These are phyloP conservation scores for Pollicipes pollicipes DNA, from an alignment of 1,140 invertebrate genomes.

Conservation along the genomic window DNA sequence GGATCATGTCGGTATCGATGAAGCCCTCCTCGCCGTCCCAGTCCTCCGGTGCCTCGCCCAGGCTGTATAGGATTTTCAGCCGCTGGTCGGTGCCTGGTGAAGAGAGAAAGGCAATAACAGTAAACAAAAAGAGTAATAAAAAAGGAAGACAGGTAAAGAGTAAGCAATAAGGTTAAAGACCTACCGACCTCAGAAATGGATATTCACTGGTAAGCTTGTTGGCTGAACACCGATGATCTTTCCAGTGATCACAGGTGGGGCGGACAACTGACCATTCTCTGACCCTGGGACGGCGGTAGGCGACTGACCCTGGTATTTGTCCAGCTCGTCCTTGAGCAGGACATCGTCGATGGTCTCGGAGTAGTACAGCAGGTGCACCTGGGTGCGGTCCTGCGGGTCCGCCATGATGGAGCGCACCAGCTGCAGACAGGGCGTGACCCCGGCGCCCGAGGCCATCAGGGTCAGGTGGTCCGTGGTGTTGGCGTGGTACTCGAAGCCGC, in stretches of 20 bases:
- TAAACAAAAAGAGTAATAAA: too few species aligned
- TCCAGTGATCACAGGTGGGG: too few species aligned
- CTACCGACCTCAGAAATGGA: too few species aligned
- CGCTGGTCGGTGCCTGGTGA: slow-evolving; percentile 7
- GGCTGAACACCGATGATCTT: too few species aligned
- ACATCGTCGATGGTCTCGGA: slow-evolving; percentile 17
- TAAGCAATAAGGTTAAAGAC: background rate
- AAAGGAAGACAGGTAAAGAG: too few species aligned
- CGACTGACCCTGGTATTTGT: slow-evolving; percentile 13
- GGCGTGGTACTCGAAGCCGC: slow-evolving; percentile 18
- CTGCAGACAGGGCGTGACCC: slow-evolving; percentile 19
- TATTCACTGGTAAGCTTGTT: too few species aligned
- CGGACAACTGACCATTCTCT: too few species aligned
- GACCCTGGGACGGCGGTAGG: too few species aligned
- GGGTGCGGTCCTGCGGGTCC: slow-evolving; percentile 13
- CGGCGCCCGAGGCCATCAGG: slow-evolving; percentile 17
- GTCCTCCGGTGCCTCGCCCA: slow-evolving; percentile 11
- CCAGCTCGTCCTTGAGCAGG: slow-evolving; percentile 17
- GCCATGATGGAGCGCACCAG: slow-evolving; percentile 16
- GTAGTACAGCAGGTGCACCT: slow-evolving; percentile 15
- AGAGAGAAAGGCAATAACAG: background rate
- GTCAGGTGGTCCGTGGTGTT: slow-evolving; percentile 13
- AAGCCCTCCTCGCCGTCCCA: slow-evolving; percentile 16
- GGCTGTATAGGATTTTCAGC: slow-evolving; percentile 10
- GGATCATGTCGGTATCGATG: slow-evolving; percentile 13